These are phyloP conservation scores for Hybognathus amarus DNA, from an alignment of 2,797 vertebrate species.

Conservation along the genomic window DNA sequence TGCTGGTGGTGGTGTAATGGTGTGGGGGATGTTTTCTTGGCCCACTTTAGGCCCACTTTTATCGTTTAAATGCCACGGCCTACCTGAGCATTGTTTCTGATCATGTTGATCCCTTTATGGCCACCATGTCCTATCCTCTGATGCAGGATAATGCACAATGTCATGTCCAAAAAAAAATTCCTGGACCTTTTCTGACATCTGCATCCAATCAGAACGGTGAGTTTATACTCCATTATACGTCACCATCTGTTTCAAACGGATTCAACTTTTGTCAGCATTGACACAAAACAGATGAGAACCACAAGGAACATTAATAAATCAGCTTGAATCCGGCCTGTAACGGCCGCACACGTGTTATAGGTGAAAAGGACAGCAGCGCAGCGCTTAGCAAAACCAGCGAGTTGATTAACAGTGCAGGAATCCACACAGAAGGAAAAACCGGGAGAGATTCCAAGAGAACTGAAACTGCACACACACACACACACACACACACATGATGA, in stretches of 20 bases:
- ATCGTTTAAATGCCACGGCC: too few relatives aligned
- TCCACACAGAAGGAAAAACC: conserved; percentile 5
- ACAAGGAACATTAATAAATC: conserved; percentile 17
- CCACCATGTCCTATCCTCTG: too few relatives aligned
- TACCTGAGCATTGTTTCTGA: too few relatives aligned
- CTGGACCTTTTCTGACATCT: background rate
- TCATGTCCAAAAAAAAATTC: too few relatives aligned
- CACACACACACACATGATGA: background rate
- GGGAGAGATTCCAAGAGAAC: conserved; percentile 13
- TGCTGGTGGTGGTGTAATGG: too few relatives aligned
- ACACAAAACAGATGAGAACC: conserved; percentile 26
- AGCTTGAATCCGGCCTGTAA: background rate
- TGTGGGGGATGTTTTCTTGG: too few relatives aligned
- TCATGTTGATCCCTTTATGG: too few relatives aligned
- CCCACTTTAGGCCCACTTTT: too few relatives aligned
- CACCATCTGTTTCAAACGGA: conserved; percentile 4
- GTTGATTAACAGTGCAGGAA: conserved; percentile 1
- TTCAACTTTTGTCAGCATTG: background rate
- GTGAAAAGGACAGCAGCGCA: conserved; percentile 17
- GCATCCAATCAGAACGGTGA: background rate
- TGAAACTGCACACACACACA: background rate
- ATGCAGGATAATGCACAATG: too few relatives aligned
- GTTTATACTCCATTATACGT: background rate
- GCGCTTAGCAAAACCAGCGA: background rate
- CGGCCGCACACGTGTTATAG: background rate